phyloP scores from a whole-genome alignment of 1,140 invertebrate genomes.

The Drosophila orena region DNA sequence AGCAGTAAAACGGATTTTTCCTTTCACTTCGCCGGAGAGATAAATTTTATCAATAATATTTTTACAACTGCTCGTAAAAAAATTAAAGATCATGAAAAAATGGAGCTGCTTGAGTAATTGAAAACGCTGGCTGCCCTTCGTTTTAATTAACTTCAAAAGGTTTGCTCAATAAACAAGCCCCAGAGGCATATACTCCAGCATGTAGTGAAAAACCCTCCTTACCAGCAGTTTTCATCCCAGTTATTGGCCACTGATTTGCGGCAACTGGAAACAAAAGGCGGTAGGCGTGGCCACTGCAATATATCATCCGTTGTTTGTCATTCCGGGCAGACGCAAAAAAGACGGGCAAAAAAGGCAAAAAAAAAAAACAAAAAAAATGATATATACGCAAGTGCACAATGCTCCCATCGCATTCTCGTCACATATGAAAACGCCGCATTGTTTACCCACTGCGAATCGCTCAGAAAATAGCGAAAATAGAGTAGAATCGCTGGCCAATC shows the following conservation, averaged over 20 bases:
- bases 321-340: slow-evolving; percentile 21
- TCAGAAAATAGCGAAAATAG: slow-evolving; percentile 31
- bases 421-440: slow-evolving; percentile 56
- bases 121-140: slow-evolving; percentile 38
- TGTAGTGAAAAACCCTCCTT: neutral
- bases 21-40: neutral
- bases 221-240: slow-evolving; percentile 18
- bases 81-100: slow-evolving; percentile 6
- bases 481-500: slow-evolving; percentile 43
- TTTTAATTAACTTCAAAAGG: slow-evolving; percentile 80
- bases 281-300: slow-evolving; percentile 63
- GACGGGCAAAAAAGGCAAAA: neutral
- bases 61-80: slow-evolving; percentile 49
- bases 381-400: slow-evolving; percentile 42
- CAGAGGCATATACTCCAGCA: neutral
- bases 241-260: slow-evolving; percentile 78
- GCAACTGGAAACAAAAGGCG: slow-evolving; percentile 68
- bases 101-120: slow-evolving; percentile 57
- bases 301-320: slow-evolving; percentile 70
- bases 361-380: neutral
- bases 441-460: slow-evolving; percentile 39
- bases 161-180: slow-evolving; percentile 48
- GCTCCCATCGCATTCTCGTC: slow-evolving; percentile 54
- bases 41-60: slow-evolving; percentile 66
- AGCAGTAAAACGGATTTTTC: slow-evolving; percentile 44